Conservation (phyloP, 2,113 vertebrate genomes). For the Paralichthys olivaceus region DNA sequence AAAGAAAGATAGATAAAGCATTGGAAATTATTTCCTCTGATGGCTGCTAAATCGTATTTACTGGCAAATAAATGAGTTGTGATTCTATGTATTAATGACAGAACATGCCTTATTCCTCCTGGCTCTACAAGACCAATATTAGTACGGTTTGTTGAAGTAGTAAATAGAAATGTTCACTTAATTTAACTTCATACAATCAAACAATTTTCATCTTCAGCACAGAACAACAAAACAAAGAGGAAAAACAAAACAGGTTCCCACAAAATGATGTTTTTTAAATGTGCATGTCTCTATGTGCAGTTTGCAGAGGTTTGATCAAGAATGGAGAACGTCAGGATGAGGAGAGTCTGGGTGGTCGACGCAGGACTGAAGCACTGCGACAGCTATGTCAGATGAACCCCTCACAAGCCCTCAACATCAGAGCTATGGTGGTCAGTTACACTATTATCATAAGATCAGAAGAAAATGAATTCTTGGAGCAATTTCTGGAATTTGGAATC, state of each 20-base stretch:
- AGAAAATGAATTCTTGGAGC: no score
- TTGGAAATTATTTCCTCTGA: slow-evolving; percentile 14
- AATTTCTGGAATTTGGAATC: no score
- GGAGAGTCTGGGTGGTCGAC: slow-evolving; percentile 94
- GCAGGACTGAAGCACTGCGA: slow-evolving; percentile 93
- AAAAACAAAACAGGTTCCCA: not conserved
- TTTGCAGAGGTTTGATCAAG: slow-evolving; percentile 96
- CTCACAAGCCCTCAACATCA: slow-evolving; percentile 94
- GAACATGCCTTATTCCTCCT: not conserved
- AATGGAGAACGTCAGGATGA: slow-evolving; percentile 97
- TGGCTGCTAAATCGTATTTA: slow-evolving; percentile 38
- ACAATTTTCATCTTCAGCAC: not conserved
- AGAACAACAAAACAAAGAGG: not conserved
- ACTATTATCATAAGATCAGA: not conserved
- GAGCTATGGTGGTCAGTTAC: slow-evolving; percentile 96
- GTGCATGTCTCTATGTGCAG: slow-evolving; percentile 72
- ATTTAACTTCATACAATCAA: not conserved
- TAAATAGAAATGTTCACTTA: not conserved
- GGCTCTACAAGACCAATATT: not conserved
- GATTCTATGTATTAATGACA: slow-evolving; percentile 28
- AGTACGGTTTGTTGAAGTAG: not conserved
- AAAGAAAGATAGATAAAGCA: slow-evolving; percentile 11
- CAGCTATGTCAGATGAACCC: slow-evolving; percentile 99
- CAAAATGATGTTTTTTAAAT: not conserved
- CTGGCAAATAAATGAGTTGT: slow-evolving; percentile 30